Evolutionary conservation across 92 coral and sea anemone genomes (phyloP).

Genomic region (Siderastrea siderea): DNA sequence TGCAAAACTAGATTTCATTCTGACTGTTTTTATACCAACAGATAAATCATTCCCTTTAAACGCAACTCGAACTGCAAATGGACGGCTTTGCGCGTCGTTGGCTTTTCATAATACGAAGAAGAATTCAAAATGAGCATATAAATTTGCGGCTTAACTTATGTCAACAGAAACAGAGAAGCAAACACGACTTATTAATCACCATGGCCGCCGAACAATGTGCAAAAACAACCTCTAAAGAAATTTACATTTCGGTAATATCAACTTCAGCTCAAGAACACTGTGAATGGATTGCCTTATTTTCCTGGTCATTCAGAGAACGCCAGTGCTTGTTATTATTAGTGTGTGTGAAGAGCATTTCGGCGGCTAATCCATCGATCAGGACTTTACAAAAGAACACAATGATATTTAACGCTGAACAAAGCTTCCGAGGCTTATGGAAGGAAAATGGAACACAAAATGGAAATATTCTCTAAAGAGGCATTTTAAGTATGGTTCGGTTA

Average conservation of each 20-base stretch:
- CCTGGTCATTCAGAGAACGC: not conserved
- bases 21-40: not conserved
- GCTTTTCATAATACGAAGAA: not conserved
- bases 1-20: not conserved
- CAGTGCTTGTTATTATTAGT: not conserved
- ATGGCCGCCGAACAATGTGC: conserved; percentile 41
- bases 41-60: no score
- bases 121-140: conserved; percentile 15
- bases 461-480: not conserved
- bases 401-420: not conserved
- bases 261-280: conserved; percentile 47
- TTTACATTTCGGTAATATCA: conserved; percentile 57
- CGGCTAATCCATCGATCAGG: conserved; percentile 1
- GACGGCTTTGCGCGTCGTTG: no score
- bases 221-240: conserved; percentile 15
- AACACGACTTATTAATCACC: conserved; percentile 30
- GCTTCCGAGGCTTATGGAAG: not conserved
- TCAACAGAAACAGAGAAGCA: conserved; percentile 26
- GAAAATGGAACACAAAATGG: not conserved
- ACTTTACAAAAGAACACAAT: not conserved
- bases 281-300: conserved; percentile 44
- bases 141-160: conserved; percentile 11
- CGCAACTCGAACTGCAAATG: not conserved
- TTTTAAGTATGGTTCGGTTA: not conserved
- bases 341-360: conserved; percentile 16